Conservation (phyloP, 2,113 vertebrate genomes). For the Perca flavescens region DNA sequence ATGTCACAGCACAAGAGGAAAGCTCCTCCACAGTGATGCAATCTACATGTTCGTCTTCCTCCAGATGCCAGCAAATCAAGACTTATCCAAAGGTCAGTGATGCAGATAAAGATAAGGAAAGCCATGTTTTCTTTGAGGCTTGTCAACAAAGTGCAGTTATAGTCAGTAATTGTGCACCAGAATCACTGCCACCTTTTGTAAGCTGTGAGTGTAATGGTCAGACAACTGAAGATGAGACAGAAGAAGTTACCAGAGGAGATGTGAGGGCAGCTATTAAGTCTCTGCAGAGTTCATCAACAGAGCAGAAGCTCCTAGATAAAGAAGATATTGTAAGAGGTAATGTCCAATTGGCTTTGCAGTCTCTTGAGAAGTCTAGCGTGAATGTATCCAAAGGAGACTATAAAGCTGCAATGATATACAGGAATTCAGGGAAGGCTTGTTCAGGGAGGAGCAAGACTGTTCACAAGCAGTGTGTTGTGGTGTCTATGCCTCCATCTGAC, state of each 20-base stretch:
- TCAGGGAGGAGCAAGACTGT: conserved; percentile 83
- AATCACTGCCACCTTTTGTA: conserved; percentile 81
- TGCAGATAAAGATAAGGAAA: conserved; percentile 82
- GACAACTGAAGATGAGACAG: conserved; percentile 84
- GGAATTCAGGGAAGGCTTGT: conserved; percentile 88
- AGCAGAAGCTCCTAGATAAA: conserved; percentile 88
- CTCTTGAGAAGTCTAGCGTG: conserved; percentile 90
- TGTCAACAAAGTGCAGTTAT: conserved; percentile 82
- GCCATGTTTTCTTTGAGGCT: conserved; percentile 74
- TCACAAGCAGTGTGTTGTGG: conserved; percentile 83
- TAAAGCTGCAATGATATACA: conserved; percentile 91
- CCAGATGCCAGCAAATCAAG: conserved; percentile 79
- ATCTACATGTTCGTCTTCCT: conserved; percentile 75
- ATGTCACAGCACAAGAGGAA: conserved; percentile 77
- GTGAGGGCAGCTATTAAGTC: conserved; percentile 90
- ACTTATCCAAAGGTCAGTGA: conserved; percentile 95
- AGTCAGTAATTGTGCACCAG: conserved; percentile 80
- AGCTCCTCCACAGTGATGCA: conserved; percentile 81
- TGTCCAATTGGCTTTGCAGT: conserved; percentile 87
- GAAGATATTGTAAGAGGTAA: conserved; percentile 90
- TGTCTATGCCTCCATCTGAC: conserved; percentile 85
- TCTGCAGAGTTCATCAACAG: conserved; percentile 86
- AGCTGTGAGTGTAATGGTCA: conserved; percentile 84
- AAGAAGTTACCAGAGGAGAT: conserved; percentile 88
- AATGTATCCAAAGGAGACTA: conserved; percentile 93